These are phyloP conservation scores for Unio pictorum DNA, from an alignment of 2,888 invertebrate genomes.

Conservation along the genomic window DNA sequence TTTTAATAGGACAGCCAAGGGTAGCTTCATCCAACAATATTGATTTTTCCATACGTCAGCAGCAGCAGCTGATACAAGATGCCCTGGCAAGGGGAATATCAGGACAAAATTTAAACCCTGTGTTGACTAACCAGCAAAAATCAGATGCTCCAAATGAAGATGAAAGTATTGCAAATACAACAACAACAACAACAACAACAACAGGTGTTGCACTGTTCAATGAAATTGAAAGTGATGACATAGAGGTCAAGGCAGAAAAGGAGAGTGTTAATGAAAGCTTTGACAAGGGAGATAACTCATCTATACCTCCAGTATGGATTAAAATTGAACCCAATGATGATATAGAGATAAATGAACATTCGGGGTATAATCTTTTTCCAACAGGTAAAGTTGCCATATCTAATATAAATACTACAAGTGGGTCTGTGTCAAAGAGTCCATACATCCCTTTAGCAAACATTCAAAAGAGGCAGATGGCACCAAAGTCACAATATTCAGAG, in stretches of 20 bases:
- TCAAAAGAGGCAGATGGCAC: too few relatives aligned
- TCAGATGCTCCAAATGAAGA: background rate
- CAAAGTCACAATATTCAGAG: too few relatives aligned
- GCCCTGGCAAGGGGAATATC: background rate
- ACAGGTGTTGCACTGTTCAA: background rate
- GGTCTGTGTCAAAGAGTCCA: too few relatives aligned
- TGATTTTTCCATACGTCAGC: too few relatives aligned
- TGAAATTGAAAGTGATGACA: background rate
- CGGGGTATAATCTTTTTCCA: too few relatives aligned
- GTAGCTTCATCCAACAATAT: too few relatives aligned
- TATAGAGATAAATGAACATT: background rate
- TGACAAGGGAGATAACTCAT: conserved; percentile 11
- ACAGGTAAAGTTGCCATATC: too few relatives aligned
- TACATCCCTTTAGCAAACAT: too few relatives aligned
- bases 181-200: background rate
- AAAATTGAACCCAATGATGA: conserved; percentile 29
- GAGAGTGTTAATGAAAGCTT: background rate
- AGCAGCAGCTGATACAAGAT: too few relatives aligned
- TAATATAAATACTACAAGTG: too few relatives aligned
- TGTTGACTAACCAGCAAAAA: background rate
- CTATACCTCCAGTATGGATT: conserved; percentile 10
- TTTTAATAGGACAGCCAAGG: too few relatives aligned
- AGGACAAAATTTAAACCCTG: background rate
- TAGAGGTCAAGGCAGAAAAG: background rate
- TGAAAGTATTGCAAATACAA: background rate